Conservation (phyloP, 37 sponge, comb jelly and placozoan species). For the Agelas oroides region DNA sequence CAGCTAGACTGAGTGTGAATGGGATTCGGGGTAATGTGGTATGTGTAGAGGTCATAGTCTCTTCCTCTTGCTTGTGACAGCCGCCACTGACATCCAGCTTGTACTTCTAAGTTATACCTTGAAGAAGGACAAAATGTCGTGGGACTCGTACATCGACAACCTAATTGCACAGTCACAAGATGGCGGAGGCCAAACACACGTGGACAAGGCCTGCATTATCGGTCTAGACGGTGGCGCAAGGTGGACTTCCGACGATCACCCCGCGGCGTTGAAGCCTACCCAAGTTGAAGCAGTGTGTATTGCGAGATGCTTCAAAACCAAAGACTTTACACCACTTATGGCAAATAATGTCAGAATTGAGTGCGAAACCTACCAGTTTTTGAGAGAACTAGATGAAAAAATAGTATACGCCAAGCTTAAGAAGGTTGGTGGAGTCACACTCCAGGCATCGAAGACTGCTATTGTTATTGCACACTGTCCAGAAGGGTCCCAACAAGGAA, state of each 20-base stretch:
- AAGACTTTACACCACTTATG: slow-evolving; percentile 85
- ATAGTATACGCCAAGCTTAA: slow-evolving; percentile 78
- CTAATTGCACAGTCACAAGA: slow-evolving; percentile 81
- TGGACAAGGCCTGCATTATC: slow-evolving; percentile 79
- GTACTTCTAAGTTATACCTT: no score
- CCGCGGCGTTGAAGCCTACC: slow-evolving; percentile 53
- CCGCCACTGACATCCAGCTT: no score
- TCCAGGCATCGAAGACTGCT: slow-evolving; percentile 84
- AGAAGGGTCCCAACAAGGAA: slow-evolving; percentile 89
- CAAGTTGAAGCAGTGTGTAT: no score
- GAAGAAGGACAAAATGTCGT: slow-evolving; percentile 56
- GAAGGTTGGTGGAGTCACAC: slow-evolving; percentile 70
- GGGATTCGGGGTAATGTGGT: no score
- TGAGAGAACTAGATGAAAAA: slow-evolving; percentile 81
- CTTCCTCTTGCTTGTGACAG: no score
- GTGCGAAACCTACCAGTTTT: slow-evolving; percentile 77
- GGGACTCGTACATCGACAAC: slow-evolving; percentile 92
- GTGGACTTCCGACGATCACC: slow-evolving; percentile 74
- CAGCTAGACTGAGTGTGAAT: no score
- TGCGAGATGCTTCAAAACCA: slow-evolving; percentile 73
- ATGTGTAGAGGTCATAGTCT: no score
- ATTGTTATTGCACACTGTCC: slow-evolving; percentile 88
- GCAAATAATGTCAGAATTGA: slow-evolving; percentile 50
- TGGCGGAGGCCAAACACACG: slow-evolving; percentile 59
- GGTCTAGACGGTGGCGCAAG: slow-evolving; percentile 81